Base-by-base conservation (phyloP, 2,797 vertebrate genomes). In the Cacajao melanocephalus region DNA sequence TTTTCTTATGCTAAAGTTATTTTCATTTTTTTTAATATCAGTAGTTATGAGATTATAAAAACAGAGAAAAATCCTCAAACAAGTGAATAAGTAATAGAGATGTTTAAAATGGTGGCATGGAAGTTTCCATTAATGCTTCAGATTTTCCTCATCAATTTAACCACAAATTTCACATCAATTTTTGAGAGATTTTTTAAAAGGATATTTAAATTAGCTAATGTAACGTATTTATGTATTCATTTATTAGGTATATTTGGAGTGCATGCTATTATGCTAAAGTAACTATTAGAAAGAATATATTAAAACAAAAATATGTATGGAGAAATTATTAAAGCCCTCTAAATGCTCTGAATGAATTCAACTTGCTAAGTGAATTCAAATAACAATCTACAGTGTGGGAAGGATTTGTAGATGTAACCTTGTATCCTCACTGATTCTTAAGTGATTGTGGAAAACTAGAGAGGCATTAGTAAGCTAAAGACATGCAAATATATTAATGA, bases 201-300 rank as follows among this genome's bases (percentile, higher is more conserved):
- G 7, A 97, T 55, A 55, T 67, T 93, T 82, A 84, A 58, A 94
- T 90, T 94, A 75, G 61, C 75, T 73, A 93, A 75, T 76, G 17
- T 58, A 88, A 90, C 70, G 7, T 61, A 26, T 57, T 83, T 85
- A 41, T 88, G 15, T 7, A 72, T 4, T 94, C 41, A 28, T 55
- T 92, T 7, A 67, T 30, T 84, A 36, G 61, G 19, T 93, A n/a
- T 78, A 48, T 92, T 46, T 57, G 19, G 39, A 73, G 14, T 73
- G 5, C 80, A 46, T 20, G 33, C 19, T 61, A 44, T 84, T 80
- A 46, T 76, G 55, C 33, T 75, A 93, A 93, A 81, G 57, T 70
- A 87, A 28, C 48, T 91, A 52, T 61, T 93, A 72, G 10, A 28
- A 57, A 70, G 9, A 87, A 36, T 61, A 48, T 44, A 48, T 81